Base-by-base conservation (phyloP, 1,140 invertebrate species). In the Nilaparvata lugens region DNA sequence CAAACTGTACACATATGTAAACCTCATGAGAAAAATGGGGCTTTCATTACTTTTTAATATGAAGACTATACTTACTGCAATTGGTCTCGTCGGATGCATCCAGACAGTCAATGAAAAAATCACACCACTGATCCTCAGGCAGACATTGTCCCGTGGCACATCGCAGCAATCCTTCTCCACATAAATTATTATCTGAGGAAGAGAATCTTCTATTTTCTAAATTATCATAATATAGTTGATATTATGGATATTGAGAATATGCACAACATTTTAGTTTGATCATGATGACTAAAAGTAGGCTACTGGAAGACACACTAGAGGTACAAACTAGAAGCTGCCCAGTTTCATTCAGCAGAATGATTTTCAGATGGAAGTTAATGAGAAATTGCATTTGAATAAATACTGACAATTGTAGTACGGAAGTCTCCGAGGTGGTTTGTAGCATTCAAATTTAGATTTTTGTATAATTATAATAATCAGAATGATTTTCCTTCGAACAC, bases 81-180 rank as follows among this genome's bases (percentile, higher is more conserved):
- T 70, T 63, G 14, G 55, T 61, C 60, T 79, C 78, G 56, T 79
- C 78, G 0, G 75, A 74, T 14, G 68, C 71, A 61, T 79, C 78
- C 0, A 66, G 67, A 65, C 78, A 79, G 56, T 79, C 74, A 2
- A 68, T 62, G 21, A 61, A 60, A 56, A 69, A 72, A 63, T 79
- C 74, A 60, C 78, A 79, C 73, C 74, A 74, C 14, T 63, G 62
- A 0, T 62, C 25, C 5, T 53, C 63, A 4, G 62, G 24, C 5
- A 80, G 65, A 55, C 79, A 81, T 43, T 77, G 72, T 2, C 74
- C 73, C 18, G 70, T 72, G 4, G 31, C 2, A 25, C 68, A 70
- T 52, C 63, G 60, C 14, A 7, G 2, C 56, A 58, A 52, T 11
- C 52, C 48, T 11, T 23, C 14, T 5, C 35, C 21, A 58, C 66